Evolutionary conservation across 2,888 invertebrate species (phyloP), one percentile per base, ranked within the genome.

Genomic region (Antheraea assamensis): DNA sequence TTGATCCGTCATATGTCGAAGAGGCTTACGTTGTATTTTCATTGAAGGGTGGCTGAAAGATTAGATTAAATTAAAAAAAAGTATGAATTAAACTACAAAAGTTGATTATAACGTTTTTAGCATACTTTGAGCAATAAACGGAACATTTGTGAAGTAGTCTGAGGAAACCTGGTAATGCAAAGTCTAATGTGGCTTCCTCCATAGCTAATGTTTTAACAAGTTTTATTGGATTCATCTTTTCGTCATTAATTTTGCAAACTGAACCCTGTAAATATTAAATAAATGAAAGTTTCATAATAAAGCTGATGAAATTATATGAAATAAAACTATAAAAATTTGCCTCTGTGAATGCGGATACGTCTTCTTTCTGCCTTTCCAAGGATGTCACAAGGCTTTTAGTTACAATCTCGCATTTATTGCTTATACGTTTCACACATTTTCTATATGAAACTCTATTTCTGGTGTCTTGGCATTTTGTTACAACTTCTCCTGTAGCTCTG

Each of bases 111-210:
- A 64, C 7, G 27, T 64, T 17, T 21, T 2, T 64, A 15, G 82
- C 82, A 74, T 80, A 89, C 90, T 72, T 81, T 42, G 75, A 70
- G 73, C 91, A 91, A 79, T 86, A 80, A 55, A 72, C 42, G 19
- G 82, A 80, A 74, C 91, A 91, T 21, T 79, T 78, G 75, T 83
- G 83, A 10, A 91, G 82, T 10, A 90, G 81, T 72, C 89, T 78
- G 74, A 91, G 79, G 76, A 90, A 91, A 3, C 87, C 88, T 31
- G 91, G 89, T 58, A 92, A 76, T 3, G 90, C 90, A 72, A 92
- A 92, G 64, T 88, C 85, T 72, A 92, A 77, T 0, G 88, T 83
- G 3, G 85, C 87, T 70, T 86, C 86, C 72, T 92, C 90, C 85
- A 86, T 87, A 0, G 90, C 89, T 42, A 92, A 76, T 27, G 77